Evolutionary conservation across 2,113 vertebrate species (phyloP), one percentile per base, ranked within the genome.

Genomic region (Petromus typicus): DNA sequence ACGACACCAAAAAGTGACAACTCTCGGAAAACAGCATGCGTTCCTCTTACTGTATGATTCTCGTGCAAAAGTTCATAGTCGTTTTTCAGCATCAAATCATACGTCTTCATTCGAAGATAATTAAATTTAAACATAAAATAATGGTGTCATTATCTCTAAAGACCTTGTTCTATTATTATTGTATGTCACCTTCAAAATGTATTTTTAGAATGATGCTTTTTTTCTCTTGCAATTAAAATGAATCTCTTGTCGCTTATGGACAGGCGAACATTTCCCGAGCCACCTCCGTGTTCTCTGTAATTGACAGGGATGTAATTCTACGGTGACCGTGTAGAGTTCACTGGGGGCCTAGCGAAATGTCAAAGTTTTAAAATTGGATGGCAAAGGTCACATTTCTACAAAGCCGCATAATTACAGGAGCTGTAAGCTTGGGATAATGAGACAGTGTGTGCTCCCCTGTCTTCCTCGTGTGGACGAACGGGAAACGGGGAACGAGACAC

Each of bases 261-360:
- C 45, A 5, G 2, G 30, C 8, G 61, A n/a, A 17, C 32, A n/a
- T 5, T 22, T 4, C 1, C 16, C 4, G n/a, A 12, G 6, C 5
- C 7, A 22, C 7, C 2, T 43, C 18, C 20, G 0, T 8, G 14
- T 22, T 16, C 27, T 18, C 25, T 32, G 0, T 45, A n/a, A 32
- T 64, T 78, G 30, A 56, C 18, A 7, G 0, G 17, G n/a, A 64
- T 23, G 5, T 23, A 63, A 56, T 86, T n/a, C 10, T 45, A 32
- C 1, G 10, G n/a, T 22, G 73, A 23, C 22, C 45, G 0, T 0
- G 27, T 17, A 37, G 3, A 20, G 45, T 56, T 48, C 1, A 1
- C 37, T 34, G 32, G 34, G 34, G 34, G 1, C 27, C 51, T 12
- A 0, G 48, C 22, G 48, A 83, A 83, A 83, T n/a, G 85, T 83